Evolutionary conservation across 2,888 invertebrate genomes (phyloP), one percentile per base, ranked within the genome.

Genomic region (Leptothorax acervorum): DNA sequence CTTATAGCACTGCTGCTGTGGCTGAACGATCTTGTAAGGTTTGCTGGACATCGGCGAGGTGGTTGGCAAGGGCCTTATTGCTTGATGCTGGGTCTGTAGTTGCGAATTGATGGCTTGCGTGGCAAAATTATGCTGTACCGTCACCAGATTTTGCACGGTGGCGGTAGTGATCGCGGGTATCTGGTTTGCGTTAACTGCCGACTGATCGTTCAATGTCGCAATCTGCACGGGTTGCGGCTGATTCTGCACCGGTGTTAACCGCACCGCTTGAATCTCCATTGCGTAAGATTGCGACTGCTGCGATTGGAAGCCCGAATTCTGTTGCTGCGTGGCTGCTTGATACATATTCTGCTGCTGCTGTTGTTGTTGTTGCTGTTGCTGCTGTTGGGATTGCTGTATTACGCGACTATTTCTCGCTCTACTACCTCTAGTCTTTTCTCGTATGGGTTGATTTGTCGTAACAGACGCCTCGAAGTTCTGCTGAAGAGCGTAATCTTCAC

Each of bases 351-450:
- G 87, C 48, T 95, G 95, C 70, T 92, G 95, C 74, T 92, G 92
- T 91, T 92, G 92, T 88, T 94, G 92, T 94, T 35, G 35, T 6
- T 35, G 35, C 6, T 35, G 95, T 71, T 92, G 95, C 74, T 92
- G 92, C 91, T 92, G 92, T 88, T 94, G 92, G 93, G 94, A 89
- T 94, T 95, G 93, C 92, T 95, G 94, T 18, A 90, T 91, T 68
- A 92, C 87, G n/a, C 93, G 92, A 88, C 85, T 91, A 35, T 78
- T 62, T 55, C 92, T 92, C 18, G 92, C 75, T 88, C 93, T 92
- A 31, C 89, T 92, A 51, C 89, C 86, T 28, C 92, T 90, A 28
- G 87, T 83, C 39, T 94, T 94, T 42, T 93, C 93, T 57, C 91
- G 89, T 23, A 90, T 84, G 5, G 90, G 73, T 51, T 92, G 92